Base-by-base conservation (phyloP, 2,888 invertebrate species). In the Lacanobia oleracea region DNA sequence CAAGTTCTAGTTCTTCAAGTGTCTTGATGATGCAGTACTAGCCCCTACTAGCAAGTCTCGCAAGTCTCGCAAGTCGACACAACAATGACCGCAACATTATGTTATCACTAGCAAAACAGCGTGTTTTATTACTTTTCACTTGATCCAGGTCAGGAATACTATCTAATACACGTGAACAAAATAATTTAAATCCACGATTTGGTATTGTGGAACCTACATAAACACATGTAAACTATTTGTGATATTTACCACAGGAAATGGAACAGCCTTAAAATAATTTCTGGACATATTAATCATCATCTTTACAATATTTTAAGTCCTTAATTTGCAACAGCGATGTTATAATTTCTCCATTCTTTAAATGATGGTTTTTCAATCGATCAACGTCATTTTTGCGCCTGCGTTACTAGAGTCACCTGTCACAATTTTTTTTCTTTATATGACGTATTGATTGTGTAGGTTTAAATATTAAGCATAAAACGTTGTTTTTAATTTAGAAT, bases 161-260 rank as follows among this genome's bases (percentile, higher is more conserved):
- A 14, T 43, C 1, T 16, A 2, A 16, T 12, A 16, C 5, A 61
- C 0, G 21, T 16, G 10, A 51, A 51, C 33, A 33, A 21, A 56
- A 67, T 12, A 21, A 48, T 67, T 23, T 40, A 33, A 12, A 54
- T 14, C 14, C 5, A 12, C 27, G 37, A 71, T 8, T 14, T 18
- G 6, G n/a, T 1, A 21, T 6, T 33, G 2, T 33, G 33, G 4
- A 33, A 33, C 45, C 4, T 45, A 8, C 14, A 43, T 16, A 14
- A 43, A 43, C 14, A 43, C 5, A n/a, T n/a, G n/a, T n/a, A 16
- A 37, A 33, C 5, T 18, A 5, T 27, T 54, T 14, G 33, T 33
- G 5, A 48, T 60, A 77, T 40, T 74, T 74, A 74, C 77, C 74
- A 12, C 53, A 54, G 43, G 45, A 23, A 27, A 7, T n/a, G 12